Conservation (phyloP, 2,113 vertebrate genomes). For the Phrynocephalus versicolor region DNA sequence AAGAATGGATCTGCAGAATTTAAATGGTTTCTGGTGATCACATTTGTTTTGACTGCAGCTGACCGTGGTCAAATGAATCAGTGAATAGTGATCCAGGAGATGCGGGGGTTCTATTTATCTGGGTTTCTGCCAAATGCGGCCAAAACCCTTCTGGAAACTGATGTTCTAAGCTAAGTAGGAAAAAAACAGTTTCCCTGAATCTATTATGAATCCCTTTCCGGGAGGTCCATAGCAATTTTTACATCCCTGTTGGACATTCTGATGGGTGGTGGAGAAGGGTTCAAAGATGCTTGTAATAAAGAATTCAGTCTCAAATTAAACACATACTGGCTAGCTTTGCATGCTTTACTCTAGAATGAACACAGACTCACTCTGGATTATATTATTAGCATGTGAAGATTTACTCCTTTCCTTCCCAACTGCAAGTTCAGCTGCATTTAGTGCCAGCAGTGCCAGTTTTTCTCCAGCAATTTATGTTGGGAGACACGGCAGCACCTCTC, state of each 20-base stretch:
- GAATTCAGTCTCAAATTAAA: not conserved
- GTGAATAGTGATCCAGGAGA: too few relatives aligned
- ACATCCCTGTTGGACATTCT: not conserved
- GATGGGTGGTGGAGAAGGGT: not conserved
- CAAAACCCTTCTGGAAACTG: not conserved
- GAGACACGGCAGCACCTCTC: too few relatives aligned
- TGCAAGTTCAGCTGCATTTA: not conserved
- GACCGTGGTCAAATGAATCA: too few relatives aligned
- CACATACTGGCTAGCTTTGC: not conserved
- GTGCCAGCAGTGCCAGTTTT: not conserved
- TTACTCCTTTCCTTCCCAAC: not conserved
- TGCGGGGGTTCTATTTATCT: not conserved
- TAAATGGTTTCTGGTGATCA: too few relatives aligned
- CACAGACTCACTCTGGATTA: not conserved
- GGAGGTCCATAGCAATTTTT: not conserved
- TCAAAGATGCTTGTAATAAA: not conserved
- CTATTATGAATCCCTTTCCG: not conserved
- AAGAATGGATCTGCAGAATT: too few relatives aligned
- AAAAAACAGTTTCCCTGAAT: not conserved
- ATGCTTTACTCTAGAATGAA: not conserved
- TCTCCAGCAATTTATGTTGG: too few relatives aligned
- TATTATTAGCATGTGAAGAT: not conserved
- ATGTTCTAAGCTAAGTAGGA: not conserved
- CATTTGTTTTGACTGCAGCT: too few relatives aligned
- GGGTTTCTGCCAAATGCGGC: not conserved